Percentiles rank a stretch among this genome's conserved stretches.
Conservation (phyloP, 1,140 invertebrate genomes). For the Aricia agestis region DNA sequence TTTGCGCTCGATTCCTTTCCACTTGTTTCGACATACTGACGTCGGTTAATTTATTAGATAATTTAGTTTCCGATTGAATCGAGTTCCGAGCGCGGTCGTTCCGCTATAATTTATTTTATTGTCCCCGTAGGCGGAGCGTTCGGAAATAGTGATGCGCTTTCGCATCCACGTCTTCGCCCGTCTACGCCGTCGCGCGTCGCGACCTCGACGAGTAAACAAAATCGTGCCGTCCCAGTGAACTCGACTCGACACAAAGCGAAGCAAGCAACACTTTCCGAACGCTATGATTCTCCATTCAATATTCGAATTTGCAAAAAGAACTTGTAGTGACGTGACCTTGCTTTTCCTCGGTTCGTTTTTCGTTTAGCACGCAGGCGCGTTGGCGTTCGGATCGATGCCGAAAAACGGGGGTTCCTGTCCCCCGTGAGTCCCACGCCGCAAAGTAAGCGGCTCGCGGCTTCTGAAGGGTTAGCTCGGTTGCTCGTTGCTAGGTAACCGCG, state of each 20-base stretch:
- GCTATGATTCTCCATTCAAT: constrained; percentile 69
- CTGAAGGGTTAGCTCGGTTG: constrained; percentile 63
- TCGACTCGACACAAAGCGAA: constrained; percentile 39
- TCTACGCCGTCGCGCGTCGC: background rate
- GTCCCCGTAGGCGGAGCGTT: no score
- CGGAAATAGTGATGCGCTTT: no score
- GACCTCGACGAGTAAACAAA: constrained; percentile 32
- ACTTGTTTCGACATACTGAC: constrained; percentile 45
- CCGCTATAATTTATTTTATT: background rate
- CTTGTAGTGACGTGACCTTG: constrained; percentile 69
- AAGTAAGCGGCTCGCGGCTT: constrained; percentile 67
- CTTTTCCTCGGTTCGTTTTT: constrained; percentile 64
- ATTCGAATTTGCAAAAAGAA: constrained; percentile 69
- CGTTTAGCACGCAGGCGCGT: constrained; percentile 67
- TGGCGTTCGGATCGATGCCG: constrained; percentile 65
- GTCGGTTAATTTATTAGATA: constrained; percentile 61
- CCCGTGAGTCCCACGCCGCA: constrained; percentile 51
- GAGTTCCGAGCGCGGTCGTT: constrained; percentile 7
- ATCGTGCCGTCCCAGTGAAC: constrained; percentile 51
- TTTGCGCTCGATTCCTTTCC: constrained; percentile 51
- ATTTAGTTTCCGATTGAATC: constrained; percentile 48
- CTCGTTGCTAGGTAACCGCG: constrained; percentile 62
- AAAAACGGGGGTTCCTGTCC: constrained; percentile 62
- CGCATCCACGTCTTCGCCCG: no score
- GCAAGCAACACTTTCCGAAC: constrained; percentile 47